Evolutionary conservation across 1,140 invertebrate species (phyloP).

Genomic region (Papilio machaon): DNA sequence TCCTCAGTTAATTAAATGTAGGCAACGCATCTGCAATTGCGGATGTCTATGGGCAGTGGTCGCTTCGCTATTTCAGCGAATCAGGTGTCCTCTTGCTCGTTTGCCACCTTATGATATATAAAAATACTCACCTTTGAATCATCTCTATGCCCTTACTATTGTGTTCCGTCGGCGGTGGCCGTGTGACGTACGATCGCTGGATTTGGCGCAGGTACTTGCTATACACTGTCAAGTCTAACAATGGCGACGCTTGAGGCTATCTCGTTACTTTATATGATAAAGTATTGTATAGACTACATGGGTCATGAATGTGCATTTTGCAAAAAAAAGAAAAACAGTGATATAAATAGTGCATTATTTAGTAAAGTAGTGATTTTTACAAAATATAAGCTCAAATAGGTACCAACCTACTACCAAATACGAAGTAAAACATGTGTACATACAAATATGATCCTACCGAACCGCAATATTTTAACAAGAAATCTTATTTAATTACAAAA

Average conservation of each 20-base stretch:
- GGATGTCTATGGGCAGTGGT: too few relatives aligned
- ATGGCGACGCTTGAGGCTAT: conserved; percentile 48
- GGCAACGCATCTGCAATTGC: too few relatives aligned
- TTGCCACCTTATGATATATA: too few relatives aligned
- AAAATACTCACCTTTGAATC: not conserved
- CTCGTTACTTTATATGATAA: conserved; percentile 29
- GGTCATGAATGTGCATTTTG: not conserved
- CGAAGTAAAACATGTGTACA: too few relatives aligned
- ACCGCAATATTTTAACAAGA: not conserved
- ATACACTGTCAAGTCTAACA: conserved; percentile 41
- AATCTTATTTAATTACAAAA: not conserved
- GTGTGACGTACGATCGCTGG: conserved; percentile 48
- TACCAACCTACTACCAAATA: too few relatives aligned
- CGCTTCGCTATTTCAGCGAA: too few relatives aligned
- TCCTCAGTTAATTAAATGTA: too few relatives aligned
- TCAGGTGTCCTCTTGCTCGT: too few relatives aligned
- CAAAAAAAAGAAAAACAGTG: too few relatives aligned
- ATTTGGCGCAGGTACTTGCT: conserved; percentile 45
- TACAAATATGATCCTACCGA: not conserved
- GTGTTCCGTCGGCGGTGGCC: conserved; percentile 47
- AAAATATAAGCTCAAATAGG: too few relatives aligned
- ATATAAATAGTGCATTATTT: not conserved
- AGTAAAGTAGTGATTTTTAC: too few relatives aligned
- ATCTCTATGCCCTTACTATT: conserved; percentile 43
- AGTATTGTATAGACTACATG: not conserved